Conservation (phyloP, 2,888 invertebrate genomes). For the Dryomyza anilis region DNA sequence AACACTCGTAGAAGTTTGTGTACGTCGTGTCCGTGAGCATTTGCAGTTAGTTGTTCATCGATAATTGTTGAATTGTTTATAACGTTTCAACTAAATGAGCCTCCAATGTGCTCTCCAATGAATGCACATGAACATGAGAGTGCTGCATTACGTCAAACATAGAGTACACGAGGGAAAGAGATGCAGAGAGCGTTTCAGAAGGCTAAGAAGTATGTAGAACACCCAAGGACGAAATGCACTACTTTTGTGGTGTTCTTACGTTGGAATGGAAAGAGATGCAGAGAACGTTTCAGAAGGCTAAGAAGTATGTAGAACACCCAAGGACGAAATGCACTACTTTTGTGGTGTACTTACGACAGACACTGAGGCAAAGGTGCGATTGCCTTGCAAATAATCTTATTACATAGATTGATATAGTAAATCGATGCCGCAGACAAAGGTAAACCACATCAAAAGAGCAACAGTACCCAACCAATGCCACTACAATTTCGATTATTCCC, state of each 20-base stretch:
- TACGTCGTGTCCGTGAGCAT: not conserved
- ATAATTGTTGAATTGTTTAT: slow-evolving; percentile 10
- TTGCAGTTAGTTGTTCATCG: too few relatives aligned
- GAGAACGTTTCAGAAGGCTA: too few relatives aligned
- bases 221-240: too few relatives aligned
- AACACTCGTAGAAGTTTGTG: not conserved
- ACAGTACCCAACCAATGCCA: not conserved
- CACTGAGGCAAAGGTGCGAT: not conserved
- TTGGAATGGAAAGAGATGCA: too few relatives aligned
- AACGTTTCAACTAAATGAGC: not conserved
- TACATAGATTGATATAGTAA: not conserved
- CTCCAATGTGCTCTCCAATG: not conserved
- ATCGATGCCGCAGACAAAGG: not conserved
- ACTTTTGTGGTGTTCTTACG: too few relatives aligned
- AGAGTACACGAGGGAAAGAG: not conserved
- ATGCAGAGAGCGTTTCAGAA: not conserved
- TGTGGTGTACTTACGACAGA: not conserved
- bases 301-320: too few relatives aligned
- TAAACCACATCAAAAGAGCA: not conserved
- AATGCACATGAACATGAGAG: not conserved
- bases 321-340: not conserved
- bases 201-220: too few relatives aligned
- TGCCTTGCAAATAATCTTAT: not conserved
- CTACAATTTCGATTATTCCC: not conserved
- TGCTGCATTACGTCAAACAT: too few relatives aligned